phyloP scores from a whole-genome alignment of 2,113 vertebrate species.

The Stigmatopora nigra region DNA sequence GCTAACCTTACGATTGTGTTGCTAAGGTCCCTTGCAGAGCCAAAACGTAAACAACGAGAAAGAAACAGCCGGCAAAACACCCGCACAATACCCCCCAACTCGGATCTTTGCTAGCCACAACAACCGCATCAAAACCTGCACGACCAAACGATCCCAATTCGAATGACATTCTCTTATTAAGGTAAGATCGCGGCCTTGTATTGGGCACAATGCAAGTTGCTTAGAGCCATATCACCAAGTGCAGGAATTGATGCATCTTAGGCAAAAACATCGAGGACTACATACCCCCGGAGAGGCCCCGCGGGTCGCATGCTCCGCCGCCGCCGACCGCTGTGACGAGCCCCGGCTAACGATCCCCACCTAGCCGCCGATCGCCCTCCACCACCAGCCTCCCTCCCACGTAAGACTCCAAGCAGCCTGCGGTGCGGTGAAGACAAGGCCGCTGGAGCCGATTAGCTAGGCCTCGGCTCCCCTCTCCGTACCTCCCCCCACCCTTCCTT shows the following conservation, averaged over 20 bases:
- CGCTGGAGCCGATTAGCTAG: slow-evolving; percentile 63
- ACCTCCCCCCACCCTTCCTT: slow-evolving; percentile 39
- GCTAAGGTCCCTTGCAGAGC: slow-evolving; percentile 36
- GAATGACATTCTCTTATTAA: slow-evolving; percentile 52
- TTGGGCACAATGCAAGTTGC: slow-evolving; percentile 66
- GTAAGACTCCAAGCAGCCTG: slow-evolving; percentile 49
- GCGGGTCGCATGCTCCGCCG: slow-evolving; percentile 21
- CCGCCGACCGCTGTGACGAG: slow-evolving; percentile 39
- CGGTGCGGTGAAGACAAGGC: slow-evolving; percentile 66
- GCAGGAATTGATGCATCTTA: slow-evolving; percentile 38
- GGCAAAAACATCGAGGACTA: slow-evolving; percentile 34
- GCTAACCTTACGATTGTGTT: slow-evolving; percentile 46
- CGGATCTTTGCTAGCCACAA: slow-evolving; percentile 21
- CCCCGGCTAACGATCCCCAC: slow-evolving; percentile 24
- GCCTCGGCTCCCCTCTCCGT: slow-evolving; percentile 55
- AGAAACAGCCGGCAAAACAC: slow-evolving; percentile 20
- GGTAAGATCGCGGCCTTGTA: slow-evolving; percentile 59
- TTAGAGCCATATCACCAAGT: slow-evolving; percentile 61
- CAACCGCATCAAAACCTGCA: slow-evolving; percentile 10
- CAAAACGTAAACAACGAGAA: slow-evolving; percentile 63
- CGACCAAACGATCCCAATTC: slow-evolving; percentile 20
- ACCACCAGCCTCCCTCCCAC: slow-evolving; percentile 59
- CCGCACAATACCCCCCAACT: slow-evolving; percentile 11
- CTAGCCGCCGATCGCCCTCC: slow-evolving; percentile 57
- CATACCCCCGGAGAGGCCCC: slow-evolving; percentile 39